Evolutionary conservation across 2,888 invertebrate species (phyloP), one percentile per base, ranked within the genome.

Genomic region (Hyposoter dolosus): DNA sequence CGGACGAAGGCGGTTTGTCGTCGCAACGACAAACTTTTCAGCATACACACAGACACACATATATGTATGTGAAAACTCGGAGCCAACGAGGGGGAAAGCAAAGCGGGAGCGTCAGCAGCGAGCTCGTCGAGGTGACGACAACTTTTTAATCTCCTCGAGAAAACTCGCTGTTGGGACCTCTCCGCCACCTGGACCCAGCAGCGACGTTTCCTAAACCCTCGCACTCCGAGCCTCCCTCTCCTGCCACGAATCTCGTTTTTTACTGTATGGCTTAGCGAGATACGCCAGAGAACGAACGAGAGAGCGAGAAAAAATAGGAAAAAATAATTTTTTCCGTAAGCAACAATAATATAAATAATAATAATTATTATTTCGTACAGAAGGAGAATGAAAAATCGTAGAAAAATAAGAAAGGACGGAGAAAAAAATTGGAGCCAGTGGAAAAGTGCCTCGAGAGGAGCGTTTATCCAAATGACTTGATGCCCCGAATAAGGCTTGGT

Each of bases 111-210:
- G 40, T 45, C n/a, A n/a, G n/a, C 40, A 72, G 35, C 32, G 78
- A 75, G 79, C 71, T 75, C 76, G 40, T 40, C 40, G 90, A 90
- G 90, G 88, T 90, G 90, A 88, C 90, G 91, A 91, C 91, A 91
- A 91, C 91, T 91, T 91, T 92, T 91, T 92, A 91, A 91, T 91
- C 91, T 91, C 89, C 90, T 88, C 87, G 90, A 87, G 88, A 91
- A 86, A 84, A 90, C 90, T 90, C 91, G 89, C 89, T 91, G 91
- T 90, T 84, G 77, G 43, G 40, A 68, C 85, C 86, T 87, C 87
- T 86, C 87, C 56, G n/a, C 63, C 83, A 69, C 79, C 63, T 56
- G 35, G n/a, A 32, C 23, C 47, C 78, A 68, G 43, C 68, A 47
- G 69, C 75, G n/a, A 56, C 68, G 68, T 66, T 68, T 78, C 65